Percentiles rank a stretch among this genome's conserved stretches.
phyloP scores from a whole-genome alignment of 2,797 vertebrate genomes.

The Gallirallus australis region DNA sequence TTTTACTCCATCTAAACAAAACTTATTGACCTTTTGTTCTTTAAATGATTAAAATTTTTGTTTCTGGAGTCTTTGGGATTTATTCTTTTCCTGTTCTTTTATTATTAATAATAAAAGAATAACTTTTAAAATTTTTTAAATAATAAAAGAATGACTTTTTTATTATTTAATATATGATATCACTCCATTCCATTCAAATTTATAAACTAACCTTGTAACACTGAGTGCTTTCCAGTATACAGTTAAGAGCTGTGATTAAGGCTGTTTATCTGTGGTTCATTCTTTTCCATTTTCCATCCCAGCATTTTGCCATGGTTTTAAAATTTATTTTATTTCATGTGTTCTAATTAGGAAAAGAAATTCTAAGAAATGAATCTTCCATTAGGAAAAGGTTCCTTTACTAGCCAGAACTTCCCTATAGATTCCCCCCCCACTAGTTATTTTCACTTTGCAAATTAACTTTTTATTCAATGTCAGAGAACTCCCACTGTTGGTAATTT shows the following conservation, averaged over 20 bases:
- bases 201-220: neutral
- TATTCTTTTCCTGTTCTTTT: neutral
- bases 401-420: neutral
- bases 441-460: neutral
- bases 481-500: neutral
- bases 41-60: neutral
- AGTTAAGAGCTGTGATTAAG: constrained; percentile 26
- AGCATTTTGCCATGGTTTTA: neutral
- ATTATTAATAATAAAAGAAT: too few relatives aligned
- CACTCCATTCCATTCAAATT: neutral
- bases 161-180: neutral
- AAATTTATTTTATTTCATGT: neutral
- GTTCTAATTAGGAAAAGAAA: neutral
- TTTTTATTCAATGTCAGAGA: neutral
- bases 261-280: constrained; percentile 19
- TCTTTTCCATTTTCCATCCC: neutral
- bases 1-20: neutral
- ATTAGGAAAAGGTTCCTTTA: neutral
- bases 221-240: neutral
- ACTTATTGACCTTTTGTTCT: neutral
- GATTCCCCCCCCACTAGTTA: neutral
- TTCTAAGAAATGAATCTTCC: neutral
- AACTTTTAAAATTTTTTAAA: too few relatives aligned
- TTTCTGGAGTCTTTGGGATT: neutral
- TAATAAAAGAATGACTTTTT: neutral